Evolutionary conservation across 2,888 invertebrate genomes (phyloP).

Genomic region (Scrobipalpa atriplicella): DNA sequence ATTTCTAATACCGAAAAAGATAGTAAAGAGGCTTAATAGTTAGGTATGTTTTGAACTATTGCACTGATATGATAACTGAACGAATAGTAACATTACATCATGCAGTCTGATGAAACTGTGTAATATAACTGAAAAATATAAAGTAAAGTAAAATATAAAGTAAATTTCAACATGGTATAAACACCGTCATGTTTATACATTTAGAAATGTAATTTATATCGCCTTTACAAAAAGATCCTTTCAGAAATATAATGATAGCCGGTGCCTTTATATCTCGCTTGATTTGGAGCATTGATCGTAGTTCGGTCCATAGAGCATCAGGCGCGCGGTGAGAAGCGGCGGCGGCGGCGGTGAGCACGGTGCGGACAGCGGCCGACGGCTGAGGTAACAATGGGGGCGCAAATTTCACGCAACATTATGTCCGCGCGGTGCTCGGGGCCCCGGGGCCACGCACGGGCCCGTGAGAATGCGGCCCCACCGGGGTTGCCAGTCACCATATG

Average conservation of each 20-base stretch:
- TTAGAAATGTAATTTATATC: background rate
- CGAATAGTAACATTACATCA: too few species aligned
- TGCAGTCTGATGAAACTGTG: too few species aligned
- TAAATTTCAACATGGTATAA: too few species aligned
- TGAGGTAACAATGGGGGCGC: constrained; percentile 71
- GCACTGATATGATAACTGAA: too few species aligned
- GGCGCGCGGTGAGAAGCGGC: constrained; percentile 54
- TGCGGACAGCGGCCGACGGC: constrained; percentile 37
- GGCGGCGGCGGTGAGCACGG: constrained; percentile 34
- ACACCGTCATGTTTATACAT: background rate
- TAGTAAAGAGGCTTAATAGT: too few species aligned
- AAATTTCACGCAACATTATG: constrained; percentile 80
- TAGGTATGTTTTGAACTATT: too few species aligned
- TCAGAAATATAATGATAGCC: background rate
- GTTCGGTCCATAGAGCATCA: constrained; percentile 58
- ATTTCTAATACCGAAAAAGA: too few species aligned
- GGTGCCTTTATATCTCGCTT: constrained; percentile 32
- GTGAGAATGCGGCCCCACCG: background rate
- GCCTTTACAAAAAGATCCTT: background rate
- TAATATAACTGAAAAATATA: too few species aligned
- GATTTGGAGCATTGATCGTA: constrained; percentile 48
- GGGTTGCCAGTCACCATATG: constrained; percentile 13
- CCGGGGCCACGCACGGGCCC: background rate
- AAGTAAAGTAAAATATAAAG: too few species aligned
- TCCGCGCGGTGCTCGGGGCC: constrained; percentile 27